Evolutionary conservation across 2,113 vertebrate species (phyloP), one percentile per base, ranked within the genome.

Genomic region (Pachypanchax playfairii): DNA sequence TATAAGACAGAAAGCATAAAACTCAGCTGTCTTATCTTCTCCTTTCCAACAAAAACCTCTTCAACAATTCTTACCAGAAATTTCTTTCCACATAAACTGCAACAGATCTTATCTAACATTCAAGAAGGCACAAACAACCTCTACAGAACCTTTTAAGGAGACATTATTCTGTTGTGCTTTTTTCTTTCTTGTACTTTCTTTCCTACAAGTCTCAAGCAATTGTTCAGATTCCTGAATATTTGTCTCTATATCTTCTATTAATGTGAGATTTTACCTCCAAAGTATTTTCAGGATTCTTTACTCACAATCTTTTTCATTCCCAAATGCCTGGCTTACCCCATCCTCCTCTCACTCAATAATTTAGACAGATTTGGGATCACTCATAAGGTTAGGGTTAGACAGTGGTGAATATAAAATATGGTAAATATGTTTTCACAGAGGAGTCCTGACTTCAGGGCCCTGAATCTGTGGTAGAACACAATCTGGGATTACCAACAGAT

Each of bases 61-160:
- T 69, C 50, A 81, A 83, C 65, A 67, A 76, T 63, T 66, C 55
- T 89, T 77, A 84, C 76, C 80, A 86, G 67, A 84, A 86, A 71
- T 46, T 33, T 52, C 70, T 79, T 80, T 76, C 72, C 73, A 73
- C 80, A 77, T 80, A 75, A 85, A 82, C 83, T 54, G 18, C 36
- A 20, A 44, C 11, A 14, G 58, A 61, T 46, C 54, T 74, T 43
- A 26, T n/a, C n/a, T n/a, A 61, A 66, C 66, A 66, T 42, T 62
- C 36, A 21, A 78, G 55, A 57, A 33, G 38, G 26, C 50, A 2
- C 67, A 54, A 70, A 38, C 50, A 68, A 64, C 75, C 70, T 72
- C 84, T 57, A 52, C 73, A 85, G 57, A 65, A 62, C 89, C 88
- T 90, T 91, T 91, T 91, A 90, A 79, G 91, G 90, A 65, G 54